A percentile compares a stretch with the other conserved stretches of the same genome.
Evolutionary conservation across 1,140 invertebrate genomes (phyloP).

Genomic region (Leptonema lineaticorne): DNA sequence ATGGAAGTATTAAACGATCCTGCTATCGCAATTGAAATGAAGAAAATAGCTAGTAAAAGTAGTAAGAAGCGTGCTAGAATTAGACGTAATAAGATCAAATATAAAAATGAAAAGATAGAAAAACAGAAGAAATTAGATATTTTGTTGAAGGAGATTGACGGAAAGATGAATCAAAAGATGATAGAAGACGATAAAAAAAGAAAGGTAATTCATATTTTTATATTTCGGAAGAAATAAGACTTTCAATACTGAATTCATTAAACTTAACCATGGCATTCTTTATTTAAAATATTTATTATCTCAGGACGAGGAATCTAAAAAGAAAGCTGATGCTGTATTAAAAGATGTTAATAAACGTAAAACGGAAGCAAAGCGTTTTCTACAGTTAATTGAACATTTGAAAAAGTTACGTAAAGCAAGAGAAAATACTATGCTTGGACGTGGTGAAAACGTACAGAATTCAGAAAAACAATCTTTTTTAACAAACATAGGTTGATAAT

Average conservation of each 20-base stretch:
- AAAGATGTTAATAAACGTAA: constrained; percentile 69
- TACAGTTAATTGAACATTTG: constrained; percentile 62
- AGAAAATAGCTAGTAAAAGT: constrained; percentile 55
- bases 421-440: constrained; percentile 59
- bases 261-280: constrained; percentile 7
- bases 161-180: constrained; percentile 61
- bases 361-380: constrained; percentile 64
- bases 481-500: constrained; percentile 2
- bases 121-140: constrained; percentile 49
- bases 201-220: constrained; percentile 48
- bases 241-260: no score
- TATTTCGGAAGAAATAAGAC: background rate
- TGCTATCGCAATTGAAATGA: constrained; percentile 50
- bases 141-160: constrained; percentile 60
- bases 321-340: constrained; percentile 68
- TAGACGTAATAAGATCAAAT: constrained; percentile 52
- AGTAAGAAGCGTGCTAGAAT: constrained; percentile 58
- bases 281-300: constrained; percentile 25
- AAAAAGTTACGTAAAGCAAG: constrained; percentile 63
- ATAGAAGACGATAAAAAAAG: constrained; percentile 63
- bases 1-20: constrained; percentile 49
- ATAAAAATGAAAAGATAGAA: constrained; percentile 50
- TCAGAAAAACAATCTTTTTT: constrained; percentile 42
- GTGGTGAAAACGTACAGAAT: constrained; percentile 59
- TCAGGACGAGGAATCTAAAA: constrained; percentile 66